Conservation (phyloP, 2,113 vertebrate species). For the Oncorhynchus mykiss region DNA sequence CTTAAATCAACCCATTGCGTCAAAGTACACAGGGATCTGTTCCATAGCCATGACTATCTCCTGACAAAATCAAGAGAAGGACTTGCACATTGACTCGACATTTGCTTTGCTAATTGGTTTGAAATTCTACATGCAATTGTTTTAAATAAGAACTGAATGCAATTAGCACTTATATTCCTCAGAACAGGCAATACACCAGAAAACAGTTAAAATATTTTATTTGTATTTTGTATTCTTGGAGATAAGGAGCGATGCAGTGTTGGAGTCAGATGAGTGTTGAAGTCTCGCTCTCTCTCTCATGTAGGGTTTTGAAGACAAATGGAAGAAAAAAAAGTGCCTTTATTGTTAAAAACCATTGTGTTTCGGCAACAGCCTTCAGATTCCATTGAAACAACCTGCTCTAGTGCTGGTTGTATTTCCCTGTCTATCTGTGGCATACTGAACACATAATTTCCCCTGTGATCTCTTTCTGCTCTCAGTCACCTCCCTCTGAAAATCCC, state of each 20-base stretch:
- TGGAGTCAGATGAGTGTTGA: too few relatives aligned
- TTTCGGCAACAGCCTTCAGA: not conserved
- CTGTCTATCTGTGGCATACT: not conserved
- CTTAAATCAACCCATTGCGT: not conserved
- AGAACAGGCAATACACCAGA: slow-evolving; percentile 20
- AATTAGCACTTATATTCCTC: slow-evolving; percentile 41
- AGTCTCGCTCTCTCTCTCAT: too few relatives aligned
- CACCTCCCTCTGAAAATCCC: not conserved
- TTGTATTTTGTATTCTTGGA: not conserved
- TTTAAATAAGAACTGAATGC: slow-evolving; percentile 44
- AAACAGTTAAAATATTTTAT: too few relatives aligned
- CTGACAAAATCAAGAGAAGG: slow-evolving; percentile 49
- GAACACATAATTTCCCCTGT: not conserved
- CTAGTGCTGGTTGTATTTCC: not conserved
- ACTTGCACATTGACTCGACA: slow-evolving; percentile 30
- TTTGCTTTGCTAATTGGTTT: slow-evolving; percentile 24
- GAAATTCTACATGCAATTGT: slow-evolving; percentile 50
- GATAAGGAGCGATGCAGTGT: too few relatives aligned
- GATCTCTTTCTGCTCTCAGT: not conserved
- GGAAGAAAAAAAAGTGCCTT: too few relatives aligned
- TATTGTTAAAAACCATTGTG: too few relatives aligned
- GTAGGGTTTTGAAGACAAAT: too few relatives aligned
- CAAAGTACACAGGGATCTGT: slow-evolving; percentile 11
- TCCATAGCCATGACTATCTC: slow-evolving; percentile 31
- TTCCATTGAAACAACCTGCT: slow-evolving; percentile 13